phyloP scores from a whole-genome alignment of 2,888 invertebrate genomes.

The Nowickia ferox region DNA sequence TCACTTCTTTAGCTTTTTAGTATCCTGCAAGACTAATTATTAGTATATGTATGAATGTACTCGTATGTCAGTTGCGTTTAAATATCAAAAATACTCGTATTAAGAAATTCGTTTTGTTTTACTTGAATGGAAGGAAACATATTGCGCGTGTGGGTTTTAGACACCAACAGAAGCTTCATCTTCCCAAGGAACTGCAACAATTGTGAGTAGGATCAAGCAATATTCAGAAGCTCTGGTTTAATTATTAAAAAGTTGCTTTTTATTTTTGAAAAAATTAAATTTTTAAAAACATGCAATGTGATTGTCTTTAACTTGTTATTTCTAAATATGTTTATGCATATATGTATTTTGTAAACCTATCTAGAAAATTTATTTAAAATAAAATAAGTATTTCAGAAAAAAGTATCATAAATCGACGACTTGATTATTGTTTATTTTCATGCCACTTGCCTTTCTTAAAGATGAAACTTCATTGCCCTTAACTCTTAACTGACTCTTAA shows the following conservation, averaged over 20 bases:
- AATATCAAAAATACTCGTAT: not conserved
- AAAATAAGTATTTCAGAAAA: not conserved
- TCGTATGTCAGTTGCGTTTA: too few species aligned
- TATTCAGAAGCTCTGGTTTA: not conserved
- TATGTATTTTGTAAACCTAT: not conserved
- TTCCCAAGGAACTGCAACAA: not conserved
- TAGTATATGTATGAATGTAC: not conserved
- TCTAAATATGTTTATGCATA: too few species aligned
- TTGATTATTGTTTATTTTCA: not conserved
- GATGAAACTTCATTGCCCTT: not conserved
- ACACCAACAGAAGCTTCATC: not conserved
- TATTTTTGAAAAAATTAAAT: not conserved
- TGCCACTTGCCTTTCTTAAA: not conserved
- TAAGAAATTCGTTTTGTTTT: not conserved
- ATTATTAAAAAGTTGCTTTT: conserved; percentile 25
- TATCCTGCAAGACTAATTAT: not conserved
- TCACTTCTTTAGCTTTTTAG: not conserved
- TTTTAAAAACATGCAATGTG: too few species aligned
- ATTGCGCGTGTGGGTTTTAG: conserved; percentile 35
- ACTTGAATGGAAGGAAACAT: not conserved
- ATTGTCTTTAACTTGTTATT: too few species aligned
- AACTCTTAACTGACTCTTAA: not conserved
- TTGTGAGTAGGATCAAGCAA: not conserved
- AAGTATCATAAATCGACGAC: conserved; percentile 8
- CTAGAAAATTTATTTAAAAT: not conserved